Percentiles rank a stretch among this genome's conserved stretches.
These are phyloP conservation scores for Myrmophylax atrothorax DNA, from an alignment of 2,113 vertebrate genomes.

Conservation along the genomic window DNA sequence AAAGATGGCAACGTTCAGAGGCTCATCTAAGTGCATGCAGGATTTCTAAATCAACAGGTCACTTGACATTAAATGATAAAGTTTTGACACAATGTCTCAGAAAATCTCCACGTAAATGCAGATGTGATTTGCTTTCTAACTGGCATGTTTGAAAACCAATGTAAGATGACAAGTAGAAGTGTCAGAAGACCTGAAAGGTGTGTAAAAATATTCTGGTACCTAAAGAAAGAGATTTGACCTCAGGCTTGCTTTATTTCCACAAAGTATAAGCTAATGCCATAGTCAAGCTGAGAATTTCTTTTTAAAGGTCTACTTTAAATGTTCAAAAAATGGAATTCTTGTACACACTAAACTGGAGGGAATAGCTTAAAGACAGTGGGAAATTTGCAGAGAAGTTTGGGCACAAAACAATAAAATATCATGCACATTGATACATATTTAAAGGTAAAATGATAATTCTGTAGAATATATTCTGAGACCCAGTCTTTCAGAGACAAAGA, in stretches of 20 bases:
- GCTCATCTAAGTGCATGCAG: background rate
- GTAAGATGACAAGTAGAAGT: background rate
- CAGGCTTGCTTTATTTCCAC: background rate
- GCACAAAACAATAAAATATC: background rate
- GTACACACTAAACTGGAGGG: background rate
- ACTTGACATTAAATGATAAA: background rate
- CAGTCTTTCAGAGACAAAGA: background rate
- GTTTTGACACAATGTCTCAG: background rate
- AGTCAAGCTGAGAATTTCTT: background rate
- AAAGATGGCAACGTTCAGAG: background rate
- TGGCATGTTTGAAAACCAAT: background rate
- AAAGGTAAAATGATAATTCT: background rate
- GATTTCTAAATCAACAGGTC: background rate
- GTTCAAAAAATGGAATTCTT: background rate
- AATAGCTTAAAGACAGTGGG: background rate
- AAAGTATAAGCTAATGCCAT: background rate
- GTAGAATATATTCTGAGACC: background rate
- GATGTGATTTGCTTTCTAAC: background rate
- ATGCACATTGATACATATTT: background rate
- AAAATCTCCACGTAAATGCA: background rate
- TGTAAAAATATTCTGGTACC: fast-evolving
- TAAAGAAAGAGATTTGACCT: background rate
- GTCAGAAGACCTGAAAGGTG: background rate
- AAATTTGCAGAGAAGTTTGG: background rate
- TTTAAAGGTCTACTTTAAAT: background rate